Evolutionary conservation across 2,888 invertebrate species (phyloP).

Genomic region (Cheilosia grossa): DNA sequence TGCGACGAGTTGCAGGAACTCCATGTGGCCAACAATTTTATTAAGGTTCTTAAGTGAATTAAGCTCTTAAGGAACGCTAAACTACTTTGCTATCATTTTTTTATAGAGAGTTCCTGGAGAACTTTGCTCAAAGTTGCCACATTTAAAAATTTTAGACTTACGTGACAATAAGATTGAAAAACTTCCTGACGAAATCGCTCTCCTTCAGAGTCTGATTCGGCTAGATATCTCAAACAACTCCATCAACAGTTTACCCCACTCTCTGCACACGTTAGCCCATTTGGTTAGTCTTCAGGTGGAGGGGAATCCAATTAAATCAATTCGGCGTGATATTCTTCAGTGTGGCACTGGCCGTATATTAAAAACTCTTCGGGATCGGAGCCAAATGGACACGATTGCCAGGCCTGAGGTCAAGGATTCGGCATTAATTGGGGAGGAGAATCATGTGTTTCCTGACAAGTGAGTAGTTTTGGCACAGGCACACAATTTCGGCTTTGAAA

Average conservation of each 20-base stretch:
- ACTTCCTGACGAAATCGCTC: slow-evolving; percentile 91
- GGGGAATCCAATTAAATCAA: slow-evolving; percentile 92
- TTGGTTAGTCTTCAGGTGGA: slow-evolving; percentile 92
- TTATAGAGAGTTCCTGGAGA: slow-evolving; percentile 88
- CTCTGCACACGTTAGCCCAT: slow-evolving; percentile 88
- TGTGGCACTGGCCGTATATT: slow-evolving; percentile 93
- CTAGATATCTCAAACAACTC: slow-evolving; percentile 94
- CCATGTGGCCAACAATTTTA: slow-evolving; percentile 92
- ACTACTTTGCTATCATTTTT: slow-evolving; percentile 47
- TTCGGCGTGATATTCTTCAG: slow-evolving; percentile 92
- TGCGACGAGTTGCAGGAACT: slow-evolving; percentile 91
- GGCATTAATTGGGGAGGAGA: slow-evolving; percentile 81
- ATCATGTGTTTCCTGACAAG: slow-evolving; percentile 85
- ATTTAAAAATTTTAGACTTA: slow-evolving; percentile 90
- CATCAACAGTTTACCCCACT: slow-evolving; percentile 87
- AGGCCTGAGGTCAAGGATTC: slow-evolving; percentile 77
- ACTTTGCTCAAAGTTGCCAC: slow-evolving; percentile 89
- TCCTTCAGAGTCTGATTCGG: slow-evolving; percentile 90
- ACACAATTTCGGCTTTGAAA: neutral
- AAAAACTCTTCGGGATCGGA: slow-evolving; percentile 88
- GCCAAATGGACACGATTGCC: slow-evolving; percentile 56
- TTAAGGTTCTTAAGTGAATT: slow-evolving; percentile 85
- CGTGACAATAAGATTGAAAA: slow-evolving; percentile 91
- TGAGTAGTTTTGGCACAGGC: slow-evolving; percentile 76
- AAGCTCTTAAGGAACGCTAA: neutral